Percentiles rank a stretch among this genome's conserved stretches.
phyloP scores from a whole-genome alignment of 2,888 invertebrate species.

The Agrotis exclamationis region DNA sequence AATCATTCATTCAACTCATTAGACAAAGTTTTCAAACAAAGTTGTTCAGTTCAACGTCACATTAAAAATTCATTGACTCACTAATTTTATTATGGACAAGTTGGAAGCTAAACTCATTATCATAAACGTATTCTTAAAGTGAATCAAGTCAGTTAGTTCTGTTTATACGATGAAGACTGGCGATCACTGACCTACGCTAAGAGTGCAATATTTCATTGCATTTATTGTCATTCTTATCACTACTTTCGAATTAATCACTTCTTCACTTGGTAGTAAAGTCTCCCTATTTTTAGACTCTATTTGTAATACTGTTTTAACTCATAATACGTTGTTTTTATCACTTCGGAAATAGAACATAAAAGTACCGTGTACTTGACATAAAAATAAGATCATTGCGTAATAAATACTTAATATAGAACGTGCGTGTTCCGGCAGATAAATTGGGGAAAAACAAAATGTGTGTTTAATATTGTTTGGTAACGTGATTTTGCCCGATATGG shows the following conservation, averaged over 20 bases:
- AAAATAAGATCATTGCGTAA: constrained; percentile 32
- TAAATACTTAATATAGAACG: constrained; percentile 30
- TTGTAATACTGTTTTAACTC: constrained; percentile 4
- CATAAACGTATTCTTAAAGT: constrained; percentile 42
- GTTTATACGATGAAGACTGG: constrained; percentile 18
- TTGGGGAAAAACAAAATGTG: constrained; percentile 2
- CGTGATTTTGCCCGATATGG: not conserved
- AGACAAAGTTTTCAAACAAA: constrained; percentile 28
- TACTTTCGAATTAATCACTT: constrained; percentile 51
- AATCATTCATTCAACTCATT: constrained; percentile 30
- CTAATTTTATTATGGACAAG: constrained; percentile 32
- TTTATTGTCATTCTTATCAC: constrained; percentile 67
- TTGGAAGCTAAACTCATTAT: constrained; percentile 39
- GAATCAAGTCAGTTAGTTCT: constrained; percentile 47
- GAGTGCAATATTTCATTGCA: constrained; percentile 65
- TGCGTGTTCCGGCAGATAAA: constrained; percentile 34
- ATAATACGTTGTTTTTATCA: constrained; percentile 18
- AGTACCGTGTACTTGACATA: constrained; percentile 20
- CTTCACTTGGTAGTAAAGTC: constrained; percentile 24
- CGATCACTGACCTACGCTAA: constrained; percentile 77
- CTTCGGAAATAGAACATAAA: constrained; percentile 22
- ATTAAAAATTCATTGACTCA: constrained; percentile 34
- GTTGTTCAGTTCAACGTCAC: constrained; percentile 21
- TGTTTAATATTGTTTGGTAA: constrained; percentile 17
- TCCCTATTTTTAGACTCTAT: constrained; percentile 40